Evolutionary conservation across 2,888 invertebrate species (phyloP), one percentile per base, ranked within the genome.

Genomic region (Callyntrura sp.): DNA sequence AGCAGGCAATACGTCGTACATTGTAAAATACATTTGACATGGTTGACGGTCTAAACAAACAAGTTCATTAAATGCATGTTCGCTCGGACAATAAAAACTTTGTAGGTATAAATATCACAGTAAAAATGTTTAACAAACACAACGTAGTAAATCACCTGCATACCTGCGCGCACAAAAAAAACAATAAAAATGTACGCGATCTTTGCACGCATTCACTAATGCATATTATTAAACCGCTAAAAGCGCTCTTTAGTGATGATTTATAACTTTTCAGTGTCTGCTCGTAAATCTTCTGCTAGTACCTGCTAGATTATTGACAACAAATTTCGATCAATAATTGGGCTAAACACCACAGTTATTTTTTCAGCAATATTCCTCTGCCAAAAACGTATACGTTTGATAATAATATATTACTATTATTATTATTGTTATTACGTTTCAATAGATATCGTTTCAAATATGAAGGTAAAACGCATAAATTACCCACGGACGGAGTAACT

Each of bases 271-370:
- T 45, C 8, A 73, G 12, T 73, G 23, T 73, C 48, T 73, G 48
- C 73, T 43, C 35, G 20, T 25, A 68, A 35, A 35, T 35, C 35
- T 14, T 68, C n/a, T 68, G 48, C 25, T 28, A 1, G 28, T 48
- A 20, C 11, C 48, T 73, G 73, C 45, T 48, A 73, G 23, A 45
- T 48, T 48, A 73, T 73, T 73, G 73, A 73, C 23, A 73, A 35
- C 73, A 73, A 48, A 25, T 11, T 73, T 73, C 20, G 2, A 20
- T 48, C 17, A 11, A 48, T 48, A 73, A 73, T 48, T 73, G 73
- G 73, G 73, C n/a, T n/a, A n/a, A n/a, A n/a, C n/a, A n/a, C n/a
- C n/a, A n/a, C n/a, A n/a, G n/a, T n/a, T 48, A 23, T 48, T 23
- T 14, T 35, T 68, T 9, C 25, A 70, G 23, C 17, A 73, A 9